phyloP scores from a whole-genome alignment of 2,113 vertebrate species.

The Ariopsis seemanni region DNA sequence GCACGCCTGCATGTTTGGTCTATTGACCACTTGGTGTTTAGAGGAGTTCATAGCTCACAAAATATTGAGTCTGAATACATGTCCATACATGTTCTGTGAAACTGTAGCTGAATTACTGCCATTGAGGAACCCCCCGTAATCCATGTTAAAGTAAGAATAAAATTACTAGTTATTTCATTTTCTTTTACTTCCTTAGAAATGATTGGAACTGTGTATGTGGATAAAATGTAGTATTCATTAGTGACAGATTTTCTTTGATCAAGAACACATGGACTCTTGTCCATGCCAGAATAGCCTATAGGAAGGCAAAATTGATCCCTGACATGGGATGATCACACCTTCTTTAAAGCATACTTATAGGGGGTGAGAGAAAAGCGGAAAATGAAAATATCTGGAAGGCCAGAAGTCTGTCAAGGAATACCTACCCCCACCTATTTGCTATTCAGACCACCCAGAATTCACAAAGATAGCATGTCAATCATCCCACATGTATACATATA shows the following conservation, averaged over 20 bases:
- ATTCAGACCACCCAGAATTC: constrained; percentile 70
- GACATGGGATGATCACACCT: constrained; percentile 49
- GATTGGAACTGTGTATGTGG: neutral
- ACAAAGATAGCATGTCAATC: constrained; percentile 65
- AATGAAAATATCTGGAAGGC: constrained; percentile 46
- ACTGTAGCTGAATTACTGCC: constrained; percentile 43
- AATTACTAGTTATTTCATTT: neutral
- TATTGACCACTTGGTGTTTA: constrained; percentile 59
- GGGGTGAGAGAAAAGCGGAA: constrained; percentile 39
- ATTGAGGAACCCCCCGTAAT: neutral
- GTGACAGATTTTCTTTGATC: constrained; percentile 50
- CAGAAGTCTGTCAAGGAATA: constrained; percentile 37
- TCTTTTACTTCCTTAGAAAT: neutral
- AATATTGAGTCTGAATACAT: constrained; percentile 49
- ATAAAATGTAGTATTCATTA: constrained; percentile 27
- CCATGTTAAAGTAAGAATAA: constrained; percentile 22
- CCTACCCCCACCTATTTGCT: constrained; percentile 22
- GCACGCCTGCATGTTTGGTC: constrained; percentile 57
- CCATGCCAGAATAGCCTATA: constrained; percentile 45
- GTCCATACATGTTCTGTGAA: constrained; percentile 63
- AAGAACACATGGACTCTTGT: constrained; percentile 39
- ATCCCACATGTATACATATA: constrained; percentile 46
- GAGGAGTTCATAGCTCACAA: constrained; percentile 51
- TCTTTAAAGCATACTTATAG: constrained; percentile 52
- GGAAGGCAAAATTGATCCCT: constrained; percentile 48